Evolutionary conservation across 2,797 vertebrate genomes (phyloP).

Genomic region (Gallinago stenura): DNA sequence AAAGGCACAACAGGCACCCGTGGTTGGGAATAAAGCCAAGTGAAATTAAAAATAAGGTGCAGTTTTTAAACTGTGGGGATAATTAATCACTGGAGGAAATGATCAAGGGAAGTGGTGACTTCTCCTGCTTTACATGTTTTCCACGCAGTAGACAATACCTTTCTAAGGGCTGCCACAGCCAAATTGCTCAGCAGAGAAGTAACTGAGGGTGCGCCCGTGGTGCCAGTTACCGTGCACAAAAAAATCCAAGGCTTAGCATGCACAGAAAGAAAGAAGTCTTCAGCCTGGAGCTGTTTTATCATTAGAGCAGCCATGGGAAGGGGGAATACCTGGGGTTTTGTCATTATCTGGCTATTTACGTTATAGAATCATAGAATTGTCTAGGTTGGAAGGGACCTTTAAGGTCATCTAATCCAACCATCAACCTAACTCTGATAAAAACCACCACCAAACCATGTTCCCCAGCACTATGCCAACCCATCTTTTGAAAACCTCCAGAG

Average conservation of each 20-base stretch:
- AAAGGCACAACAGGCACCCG: background rate
- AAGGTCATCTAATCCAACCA: too few species aligned
- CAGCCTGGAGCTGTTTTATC: background rate
- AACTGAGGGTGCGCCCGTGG: background rate
- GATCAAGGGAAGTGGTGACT: background rate
- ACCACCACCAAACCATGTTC: too few species aligned
- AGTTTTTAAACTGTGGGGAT: background rate
- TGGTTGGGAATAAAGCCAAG: background rate
- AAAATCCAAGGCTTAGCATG: background rate
- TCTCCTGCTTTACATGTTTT: background rate
- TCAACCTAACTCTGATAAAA: too few species aligned
- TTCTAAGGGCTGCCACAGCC: background rate
- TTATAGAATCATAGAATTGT: too few species aligned
- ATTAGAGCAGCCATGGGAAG: background rate
- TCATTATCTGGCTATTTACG: background rate
- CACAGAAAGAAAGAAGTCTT: background rate
- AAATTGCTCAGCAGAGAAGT: background rate
- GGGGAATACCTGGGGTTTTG: background rate
- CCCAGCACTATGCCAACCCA: too few species aligned
- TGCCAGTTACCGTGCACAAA: background rate
- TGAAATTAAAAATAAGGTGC: background rate
- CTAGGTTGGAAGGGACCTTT: too few species aligned
- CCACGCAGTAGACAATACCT: background rate
- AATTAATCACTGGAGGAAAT: constrained; percentile 27
- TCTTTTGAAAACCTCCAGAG: too few species aligned